phyloP scores from a whole-genome alignment of 23 tunicate genomes.

The Styela clava region DNA sequence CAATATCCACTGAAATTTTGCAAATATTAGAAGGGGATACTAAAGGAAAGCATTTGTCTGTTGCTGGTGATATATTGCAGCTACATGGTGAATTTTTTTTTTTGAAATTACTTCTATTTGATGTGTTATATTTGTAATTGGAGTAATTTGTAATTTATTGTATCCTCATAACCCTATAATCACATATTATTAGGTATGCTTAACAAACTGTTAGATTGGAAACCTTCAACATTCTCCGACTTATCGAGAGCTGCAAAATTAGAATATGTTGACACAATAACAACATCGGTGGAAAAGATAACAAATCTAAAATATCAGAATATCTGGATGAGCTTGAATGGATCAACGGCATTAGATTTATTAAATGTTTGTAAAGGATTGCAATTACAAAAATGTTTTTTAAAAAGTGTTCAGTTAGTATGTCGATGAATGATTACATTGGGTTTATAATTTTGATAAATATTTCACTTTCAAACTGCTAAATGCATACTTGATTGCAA shows the following conservation, averaged over 20 bases:
- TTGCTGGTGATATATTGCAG: conserved; percentile 18
- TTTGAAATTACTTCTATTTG: background rate
- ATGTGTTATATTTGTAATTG: background rate
- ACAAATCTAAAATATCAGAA: conserved; percentile 35
- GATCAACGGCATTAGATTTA: background rate
- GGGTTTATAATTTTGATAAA: background rate
- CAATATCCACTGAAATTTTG: background rate
- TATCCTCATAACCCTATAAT: no score
- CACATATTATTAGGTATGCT: conserved; percentile 45
- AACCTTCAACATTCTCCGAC: conserved; percentile 53
- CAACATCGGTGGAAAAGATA: conserved; percentile 55
- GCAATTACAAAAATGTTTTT: no score
- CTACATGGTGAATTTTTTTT: conserved; percentile 4
- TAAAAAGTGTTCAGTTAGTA: no score
- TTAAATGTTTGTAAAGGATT: conserved; percentile 29
- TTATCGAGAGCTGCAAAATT: conserved; percentile 37
- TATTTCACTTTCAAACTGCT: background rate
- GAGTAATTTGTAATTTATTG: no score
- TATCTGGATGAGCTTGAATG: conserved; percentile 52
- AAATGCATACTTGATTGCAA: no score
- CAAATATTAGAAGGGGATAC: conserved; percentile 21
- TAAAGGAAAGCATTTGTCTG: conserved; percentile 1
- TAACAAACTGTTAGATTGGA: conserved; percentile 47
- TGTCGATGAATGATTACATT: no score
- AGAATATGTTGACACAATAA: conserved; percentile 42